A percentile compares a stretch with the other conserved stretches of the same genome.
Conservation (phyloP, 2,113 vertebrate genomes). For the Glareola pratincola region DNA sequence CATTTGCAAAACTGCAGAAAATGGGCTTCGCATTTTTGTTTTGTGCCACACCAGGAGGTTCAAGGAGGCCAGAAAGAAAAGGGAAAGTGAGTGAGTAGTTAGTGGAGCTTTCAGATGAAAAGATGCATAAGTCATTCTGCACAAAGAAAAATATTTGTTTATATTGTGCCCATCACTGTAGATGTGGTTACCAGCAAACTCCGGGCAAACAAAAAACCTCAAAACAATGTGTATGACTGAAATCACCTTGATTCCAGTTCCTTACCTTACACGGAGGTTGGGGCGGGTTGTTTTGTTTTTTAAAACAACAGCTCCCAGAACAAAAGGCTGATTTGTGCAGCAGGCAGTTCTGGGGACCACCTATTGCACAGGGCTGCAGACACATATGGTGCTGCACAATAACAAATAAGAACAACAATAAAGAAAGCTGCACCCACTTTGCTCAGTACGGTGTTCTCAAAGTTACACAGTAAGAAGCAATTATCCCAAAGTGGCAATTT, state of each 20-base stretch:
- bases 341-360: constrained; percentile 55
- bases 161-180: background rate
- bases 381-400: constrained; percentile 61
- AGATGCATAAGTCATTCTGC: background rate
- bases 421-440: constrained; percentile 64
- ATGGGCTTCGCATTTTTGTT: background rate
- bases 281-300: background rate
- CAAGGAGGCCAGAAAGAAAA: background rate
- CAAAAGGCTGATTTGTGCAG: constrained; percentile 60
- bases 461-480: constrained; percentile 65
- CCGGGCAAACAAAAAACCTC: background rate
- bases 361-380: constrained; percentile 52
- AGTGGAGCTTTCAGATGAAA: background rate
- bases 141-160: constrained; percentile 19
- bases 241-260: background rate
- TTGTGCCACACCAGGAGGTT: background rate
- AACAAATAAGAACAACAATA: constrained; percentile 62
- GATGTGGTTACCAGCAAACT: background rate
- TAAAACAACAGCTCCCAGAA: constrained; percentile 46
- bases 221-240: background rate
- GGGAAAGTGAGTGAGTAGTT: background rate
- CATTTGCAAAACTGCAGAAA: background rate
- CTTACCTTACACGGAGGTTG: background rate
- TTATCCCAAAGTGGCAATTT: constrained; percentile 70
- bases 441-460: constrained; percentile 55